Conservation (phyloP, 2,113 vertebrate species). For the Neogale vison region DNA sequence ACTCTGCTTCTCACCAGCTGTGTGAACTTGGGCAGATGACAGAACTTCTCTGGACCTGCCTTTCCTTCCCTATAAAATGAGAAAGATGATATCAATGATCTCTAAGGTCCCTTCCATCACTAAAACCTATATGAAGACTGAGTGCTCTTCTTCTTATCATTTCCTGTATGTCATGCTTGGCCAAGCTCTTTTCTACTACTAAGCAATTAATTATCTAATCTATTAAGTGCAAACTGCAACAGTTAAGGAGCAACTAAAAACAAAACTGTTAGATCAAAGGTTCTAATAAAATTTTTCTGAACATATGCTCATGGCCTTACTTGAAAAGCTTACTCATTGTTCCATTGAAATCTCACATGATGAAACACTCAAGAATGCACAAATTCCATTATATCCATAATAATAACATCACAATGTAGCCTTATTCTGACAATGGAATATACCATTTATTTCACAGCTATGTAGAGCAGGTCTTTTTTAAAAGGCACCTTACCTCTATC, state of each 20-base stretch:
- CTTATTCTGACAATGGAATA: slow-evolving; percentile 25
- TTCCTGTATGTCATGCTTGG: slow-evolving; percentile 21
- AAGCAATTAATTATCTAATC: slow-evolving; percentile 67
- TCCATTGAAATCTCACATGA: slow-evolving; percentile 55
- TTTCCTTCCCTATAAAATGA: slow-evolving; percentile 20
- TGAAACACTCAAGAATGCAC: slow-evolving; percentile 43
- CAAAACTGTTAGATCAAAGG: slow-evolving; percentile 55
- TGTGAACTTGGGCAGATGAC: neutral
- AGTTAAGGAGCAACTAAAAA: slow-evolving; percentile 70
- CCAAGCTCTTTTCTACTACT: slow-evolving; percentile 46
- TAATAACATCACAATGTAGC: neutral
- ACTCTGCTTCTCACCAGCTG: neutral
- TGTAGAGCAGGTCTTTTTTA: neutral
- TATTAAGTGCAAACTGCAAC: slow-evolving; percentile 64
- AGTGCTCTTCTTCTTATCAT: slow-evolving; percentile 33
- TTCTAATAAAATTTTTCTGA: slow-evolving; percentile 67
- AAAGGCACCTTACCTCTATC: neutral
- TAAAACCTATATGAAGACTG: slow-evolving; percentile 9
- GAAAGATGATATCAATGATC: neutral
- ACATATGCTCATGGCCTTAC: slow-evolving; percentile 58
- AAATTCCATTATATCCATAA: slow-evolving; percentile 47
- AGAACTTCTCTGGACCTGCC: neutral
- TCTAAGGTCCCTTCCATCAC: neutral
- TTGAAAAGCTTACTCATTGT: slow-evolving; percentile 59
- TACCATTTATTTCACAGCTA: neutral